Evolutionary conservation across 23 tunicate species (phyloP).

Genomic region (Corella eumyota): DNA sequence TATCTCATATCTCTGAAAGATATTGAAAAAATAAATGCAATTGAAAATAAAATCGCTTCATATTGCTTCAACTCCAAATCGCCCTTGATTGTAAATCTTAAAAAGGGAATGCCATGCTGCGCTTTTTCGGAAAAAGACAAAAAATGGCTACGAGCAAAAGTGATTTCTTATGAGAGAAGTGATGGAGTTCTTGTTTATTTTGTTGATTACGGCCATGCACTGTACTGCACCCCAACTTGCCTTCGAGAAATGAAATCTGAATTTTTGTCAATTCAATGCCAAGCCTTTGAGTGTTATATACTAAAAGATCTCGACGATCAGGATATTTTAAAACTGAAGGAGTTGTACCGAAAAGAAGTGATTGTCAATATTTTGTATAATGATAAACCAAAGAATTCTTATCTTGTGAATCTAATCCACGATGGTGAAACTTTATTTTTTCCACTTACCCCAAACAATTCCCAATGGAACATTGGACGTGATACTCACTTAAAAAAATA

Average conservation of each 20-base stretch:
- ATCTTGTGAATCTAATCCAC: constrained; percentile 18
- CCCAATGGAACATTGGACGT: no score
- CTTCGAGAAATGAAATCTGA: constrained; percentile 6
- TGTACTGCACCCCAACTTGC: constrained; percentile 5
- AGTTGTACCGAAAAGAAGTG: constrained; percentile 19
- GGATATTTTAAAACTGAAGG: constrained; percentile 11
- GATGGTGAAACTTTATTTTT: constrained; percentile 14
- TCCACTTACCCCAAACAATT: no score
- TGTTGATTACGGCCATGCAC: constrained; percentile 50
- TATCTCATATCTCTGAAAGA: constrained; percentile 6
- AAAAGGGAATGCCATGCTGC: constrained; percentile 23
- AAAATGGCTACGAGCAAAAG: constrained; percentile 38
- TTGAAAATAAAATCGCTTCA: constrained; percentile 16
- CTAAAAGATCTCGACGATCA: background rate
- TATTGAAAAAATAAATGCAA: constrained; percentile 3
- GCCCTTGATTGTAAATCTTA: background rate
- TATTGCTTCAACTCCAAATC: constrained; percentile 7
- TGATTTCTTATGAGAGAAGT: background rate
- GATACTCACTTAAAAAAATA: no score
- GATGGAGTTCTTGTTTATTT: constrained; percentile 5
- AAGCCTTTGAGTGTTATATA: constrained; percentile 30
- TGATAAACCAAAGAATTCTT: constrained; percentile 5
- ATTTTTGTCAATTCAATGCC: constrained; percentile 19
- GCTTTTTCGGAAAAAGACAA: constrained; percentile 30
- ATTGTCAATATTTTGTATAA: constrained; percentile 37